Evolutionary conservation across 2,113 vertebrate species (phyloP), one percentile per base, ranked within the genome.

Genomic region (Engystomops pustulosus): DNA sequence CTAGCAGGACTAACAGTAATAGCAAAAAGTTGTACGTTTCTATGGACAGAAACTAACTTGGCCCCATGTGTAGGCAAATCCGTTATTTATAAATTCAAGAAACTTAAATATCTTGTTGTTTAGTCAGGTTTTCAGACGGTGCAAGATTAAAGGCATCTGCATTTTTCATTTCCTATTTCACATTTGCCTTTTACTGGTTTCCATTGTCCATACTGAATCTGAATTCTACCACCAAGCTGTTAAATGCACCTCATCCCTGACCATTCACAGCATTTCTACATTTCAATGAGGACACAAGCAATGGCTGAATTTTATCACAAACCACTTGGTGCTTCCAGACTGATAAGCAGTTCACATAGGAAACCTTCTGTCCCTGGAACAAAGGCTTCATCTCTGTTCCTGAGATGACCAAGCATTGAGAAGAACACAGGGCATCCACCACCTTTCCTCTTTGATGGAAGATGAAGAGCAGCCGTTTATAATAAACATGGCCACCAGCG

Each of bases 351-450:
- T 25, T 70, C 44, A 53, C 75, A 55, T 36, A 47, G 60, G 75
- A 58, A 20, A 58, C 62, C 47, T 51, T 51, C 82, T 77, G 30
- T 78, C 74, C 82, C 68, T 25, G 49, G n/a, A 77, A 78, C 45
- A 85, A 79, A 70, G 47, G 58, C 74, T 79, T 38, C 62, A 55
- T 85, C 83, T 78, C 14, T 58, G 65, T 79, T 18, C 74, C 83
- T 23, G 65, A 70, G 75, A 69, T 79, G 83, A 85, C 74, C 83
- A 70, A 58, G 83, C 65, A 58, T 7, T 51, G 49, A 55, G 62
- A 58, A 70, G 62, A 58, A 85, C 34, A 55, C 62, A 51, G 30
- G 71, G 51, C 15, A n/a, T 34, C 82, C 34, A 6, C 20, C 30
- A 34, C 58, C 62, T 15, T 32, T 34, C n/a, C 62, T 44, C 75